A percentile compares a stretch with the other conserved stretches of the same genome.
These are phyloP conservation scores for Hylaeus anthracinus DNA, from an alignment of 1,140 invertebrate genomes.

Conservation along the genomic window DNA sequence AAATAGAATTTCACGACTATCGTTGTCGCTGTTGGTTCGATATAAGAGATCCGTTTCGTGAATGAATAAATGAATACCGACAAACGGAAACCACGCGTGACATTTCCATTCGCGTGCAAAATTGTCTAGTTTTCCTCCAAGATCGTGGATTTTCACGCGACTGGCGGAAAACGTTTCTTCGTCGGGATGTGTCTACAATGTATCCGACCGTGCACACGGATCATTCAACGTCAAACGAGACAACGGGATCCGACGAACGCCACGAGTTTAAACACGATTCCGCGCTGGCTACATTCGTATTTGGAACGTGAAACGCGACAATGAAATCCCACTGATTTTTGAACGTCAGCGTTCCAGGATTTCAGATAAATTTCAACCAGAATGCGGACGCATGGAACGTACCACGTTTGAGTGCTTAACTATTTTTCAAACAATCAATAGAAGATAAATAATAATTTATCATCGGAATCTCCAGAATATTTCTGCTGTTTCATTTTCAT, in stretches of 20 bases:
- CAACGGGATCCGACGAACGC: constrained; percentile 10
- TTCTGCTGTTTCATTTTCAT: no score
- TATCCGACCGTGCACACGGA: background rate
- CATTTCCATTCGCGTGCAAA: background rate
- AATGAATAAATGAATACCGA: background rate
- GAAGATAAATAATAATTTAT: no score
- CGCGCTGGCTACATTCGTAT: background rate
- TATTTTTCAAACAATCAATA: no score
- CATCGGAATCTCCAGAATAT: no score
- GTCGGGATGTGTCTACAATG: constrained; percentile 1
- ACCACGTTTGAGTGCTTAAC: no score
- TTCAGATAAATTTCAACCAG: background rate
- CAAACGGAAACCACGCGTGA: background rate
- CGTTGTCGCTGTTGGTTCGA: no score
- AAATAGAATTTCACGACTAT: no score
- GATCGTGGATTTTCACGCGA: background rate
- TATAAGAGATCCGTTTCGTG: no score
- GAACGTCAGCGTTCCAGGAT: background rate
- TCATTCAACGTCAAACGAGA: constrained; percentile 15
- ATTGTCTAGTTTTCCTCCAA: background rate
- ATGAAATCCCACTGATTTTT: constrained; percentile 16
- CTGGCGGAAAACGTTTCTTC: background rate
- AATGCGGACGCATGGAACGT: background rate
- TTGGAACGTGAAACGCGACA: constrained; percentile 5
- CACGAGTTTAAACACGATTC: constrained; percentile 12